Percentiles rank a stretch among this genome's conserved stretches.
These are phyloP conservation scores for Tetramorium bicarinatum DNA, from an alignment of 2,888 invertebrate species.

Conservation along the genomic window DNA sequence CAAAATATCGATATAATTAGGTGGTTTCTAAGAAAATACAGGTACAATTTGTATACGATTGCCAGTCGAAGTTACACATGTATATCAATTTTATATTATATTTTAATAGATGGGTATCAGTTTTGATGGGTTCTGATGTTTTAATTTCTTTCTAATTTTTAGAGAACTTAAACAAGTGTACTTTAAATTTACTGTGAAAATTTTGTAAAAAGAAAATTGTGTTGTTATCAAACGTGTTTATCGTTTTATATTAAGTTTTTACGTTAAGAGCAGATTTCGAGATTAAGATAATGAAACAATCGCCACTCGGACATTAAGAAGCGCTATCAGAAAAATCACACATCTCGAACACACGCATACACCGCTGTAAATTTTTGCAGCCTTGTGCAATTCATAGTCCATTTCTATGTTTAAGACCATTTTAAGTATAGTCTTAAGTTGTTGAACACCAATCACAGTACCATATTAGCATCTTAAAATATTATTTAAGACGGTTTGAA, in stretches of 20 bases:
- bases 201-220: constrained; percentile 24
- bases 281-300: constrained; percentile 6
- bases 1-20: constrained; percentile 15
- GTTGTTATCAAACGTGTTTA: not conserved
- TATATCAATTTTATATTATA: constrained; percentile 24
- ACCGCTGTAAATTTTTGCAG: constrained; percentile 5
- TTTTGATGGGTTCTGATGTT: not conserved
- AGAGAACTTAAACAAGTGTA: constrained; percentile 3
- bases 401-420: no score
- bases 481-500: no score
- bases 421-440: no score
- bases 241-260: not conserved
- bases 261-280: not conserved
- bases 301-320: not conserved
- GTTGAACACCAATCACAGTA: no score
- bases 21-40: constrained; percentile 21
- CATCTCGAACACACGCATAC: not conserved
- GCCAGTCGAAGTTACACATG: constrained; percentile 22
- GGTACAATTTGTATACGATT: constrained; percentile 33
- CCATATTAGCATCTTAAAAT: no score
- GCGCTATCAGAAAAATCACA: constrained; percentile 11
- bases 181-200: not conserved
- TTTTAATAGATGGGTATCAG: constrained; percentile 1
- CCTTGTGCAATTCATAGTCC: not conserved
- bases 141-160: not conserved